A percentile compares a stretch with the other conserved stretches of the same genome.
phyloP scores from a whole-genome alignment of 2,888 invertebrate genomes.

The Drosophila melanosoma region DNA sequence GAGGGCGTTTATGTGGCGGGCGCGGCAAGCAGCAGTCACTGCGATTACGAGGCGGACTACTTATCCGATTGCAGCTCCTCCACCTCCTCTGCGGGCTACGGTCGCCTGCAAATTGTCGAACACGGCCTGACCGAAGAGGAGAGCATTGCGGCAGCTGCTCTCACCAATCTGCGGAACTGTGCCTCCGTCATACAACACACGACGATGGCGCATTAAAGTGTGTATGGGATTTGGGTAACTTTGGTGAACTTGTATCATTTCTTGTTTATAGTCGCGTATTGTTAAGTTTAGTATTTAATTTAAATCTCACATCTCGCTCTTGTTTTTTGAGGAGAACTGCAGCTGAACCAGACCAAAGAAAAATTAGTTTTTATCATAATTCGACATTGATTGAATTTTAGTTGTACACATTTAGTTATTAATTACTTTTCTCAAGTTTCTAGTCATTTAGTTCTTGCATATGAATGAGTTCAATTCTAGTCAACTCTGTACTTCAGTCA shows the following conservation, averaged over 20 bases:
- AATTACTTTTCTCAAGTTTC: conserved; percentile 41
- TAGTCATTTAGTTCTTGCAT: conserved; percentile 61
- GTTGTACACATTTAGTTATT: conserved; percentile 45
- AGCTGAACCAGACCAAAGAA: conserved; percentile 82
- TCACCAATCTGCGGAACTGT: conserved; percentile 84
- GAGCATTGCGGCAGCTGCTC: conserved; percentile 85
- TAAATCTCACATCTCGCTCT: conserved; percentile 2
- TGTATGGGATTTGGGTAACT: conserved; percentile 5
- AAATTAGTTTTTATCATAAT: conserved; percentile 55
- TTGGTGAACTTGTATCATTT: conserved; percentile 51
- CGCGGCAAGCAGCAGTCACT: conserved; percentile 54
- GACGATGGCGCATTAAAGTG: conserved; percentile 82
- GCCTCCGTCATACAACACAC: conserved; percentile 85
- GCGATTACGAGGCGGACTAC: conserved; percentile 80
- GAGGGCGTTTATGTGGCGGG: conserved; percentile 74
- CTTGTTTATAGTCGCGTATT: conserved; percentile 46
- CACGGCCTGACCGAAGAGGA: conserved; percentile 84
- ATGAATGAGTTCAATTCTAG: conserved; percentile 65
- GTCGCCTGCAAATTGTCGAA: conserved; percentile 84
- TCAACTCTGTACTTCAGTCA: conserved; percentile 58
- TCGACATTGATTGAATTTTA: conserved; percentile 41
- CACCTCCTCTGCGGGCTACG: conserved; percentile 81
- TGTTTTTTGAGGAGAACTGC: conserved; percentile 58
- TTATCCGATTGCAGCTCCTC: conserved; percentile 82
- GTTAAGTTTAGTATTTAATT: conserved; percentile 71